Percentiles rank a stretch among this genome's conserved stretches.
Conservation (phyloP, 2,888 invertebrate species). For the Conistra vaccinii region DNA sequence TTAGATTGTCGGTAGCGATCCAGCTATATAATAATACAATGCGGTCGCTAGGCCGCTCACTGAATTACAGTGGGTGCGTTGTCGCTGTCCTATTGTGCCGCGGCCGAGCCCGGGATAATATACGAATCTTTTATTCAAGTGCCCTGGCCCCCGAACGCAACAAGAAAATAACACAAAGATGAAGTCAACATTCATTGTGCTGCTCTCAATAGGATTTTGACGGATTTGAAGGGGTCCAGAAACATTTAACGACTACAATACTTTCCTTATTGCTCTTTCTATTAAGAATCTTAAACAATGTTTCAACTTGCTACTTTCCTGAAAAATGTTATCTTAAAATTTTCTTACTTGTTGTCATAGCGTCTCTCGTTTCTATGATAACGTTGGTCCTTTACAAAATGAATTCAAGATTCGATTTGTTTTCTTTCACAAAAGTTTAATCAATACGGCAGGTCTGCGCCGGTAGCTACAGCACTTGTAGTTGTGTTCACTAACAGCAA, state of each 20-base stretch:
- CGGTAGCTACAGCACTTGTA: conserved; percentile 47
- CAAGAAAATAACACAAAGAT: conserved; percentile 87
- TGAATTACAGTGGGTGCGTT: conserved; percentile 85
- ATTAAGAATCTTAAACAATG: conserved; percentile 63
- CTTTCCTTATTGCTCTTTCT: conserved; percentile 61
- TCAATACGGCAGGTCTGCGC: conserved; percentile 49
- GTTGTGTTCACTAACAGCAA: conserved; percentile 74
- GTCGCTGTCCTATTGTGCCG: conserved; percentile 85
- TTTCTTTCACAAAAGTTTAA: conserved; percentile 54
- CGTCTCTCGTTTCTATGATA: conserved; percentile 44
- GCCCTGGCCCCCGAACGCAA: conserved; percentile 83
- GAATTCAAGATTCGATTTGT: conserved; percentile 50
- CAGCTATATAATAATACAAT: conserved; percentile 79
- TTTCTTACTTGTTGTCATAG: conserved; percentile 28
- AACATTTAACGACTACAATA: conserved; percentile 74
- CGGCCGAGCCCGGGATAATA: conserved; percentile 83
- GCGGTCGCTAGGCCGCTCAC: conserved; percentile 80
- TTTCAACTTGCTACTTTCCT: conserved; percentile 43
- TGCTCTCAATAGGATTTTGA: conserved; percentile 86
- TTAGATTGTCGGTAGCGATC: conserved; percentile 75
- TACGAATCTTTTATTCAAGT: conserved; percentile 90
- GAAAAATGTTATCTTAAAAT: conserved; percentile 41
- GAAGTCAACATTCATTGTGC: conserved; percentile 87
- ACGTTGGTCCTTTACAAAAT: conserved; percentile 32
- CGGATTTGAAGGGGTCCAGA: conserved; percentile 76